Percentiles rank a stretch among this genome's conserved stretches.
Conservation (phyloP, 2,888 invertebrate species). For the Sycophila texana region DNA sequence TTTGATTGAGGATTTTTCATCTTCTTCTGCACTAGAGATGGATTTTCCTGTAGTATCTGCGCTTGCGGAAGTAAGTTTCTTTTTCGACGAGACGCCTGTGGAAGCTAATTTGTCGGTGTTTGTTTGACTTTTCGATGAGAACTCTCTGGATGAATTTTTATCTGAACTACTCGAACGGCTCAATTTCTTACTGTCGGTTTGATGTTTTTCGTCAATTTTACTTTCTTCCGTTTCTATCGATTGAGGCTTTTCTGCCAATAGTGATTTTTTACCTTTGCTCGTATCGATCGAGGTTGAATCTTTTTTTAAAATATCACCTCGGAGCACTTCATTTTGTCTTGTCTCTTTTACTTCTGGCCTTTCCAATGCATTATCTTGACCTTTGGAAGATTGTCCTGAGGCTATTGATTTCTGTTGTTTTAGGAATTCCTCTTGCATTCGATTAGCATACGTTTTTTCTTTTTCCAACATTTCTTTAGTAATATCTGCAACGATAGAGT, state of each 20-base stretch:
- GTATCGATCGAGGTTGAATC: neutral
- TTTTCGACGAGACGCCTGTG: neutral
- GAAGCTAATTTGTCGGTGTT: neutral
- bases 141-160: neutral
- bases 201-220: neutral
- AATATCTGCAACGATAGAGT: neutral
- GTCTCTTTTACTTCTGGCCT: slow-evolving; percentile 2
- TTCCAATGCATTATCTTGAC: slow-evolving; percentile 1
- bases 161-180: neutral
- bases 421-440: neutral
- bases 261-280: slow-evolving; percentile 23
- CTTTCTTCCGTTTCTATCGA: slow-evolving; percentile 8
- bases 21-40: neutral
- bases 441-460: slow-evolving; percentile 9
- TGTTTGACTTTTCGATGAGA: slow-evolving; percentile 26
- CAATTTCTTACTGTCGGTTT: slow-evolving; percentile 10
- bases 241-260: neutral
- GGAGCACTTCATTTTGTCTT: neutral
- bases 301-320: slow-evolving; percentile 2
- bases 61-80: neutral
- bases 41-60: slow-evolving; percentile 13
- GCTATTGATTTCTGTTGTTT: slow-evolving; percentile 18
- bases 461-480: slow-evolving; percentile 18
- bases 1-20: slow-evolving; percentile 21
- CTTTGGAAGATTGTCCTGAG: neutral